Evolutionary conservation across 2,113 vertebrate species (phyloP).

Genomic region (Brachirus orientalis): DNA sequence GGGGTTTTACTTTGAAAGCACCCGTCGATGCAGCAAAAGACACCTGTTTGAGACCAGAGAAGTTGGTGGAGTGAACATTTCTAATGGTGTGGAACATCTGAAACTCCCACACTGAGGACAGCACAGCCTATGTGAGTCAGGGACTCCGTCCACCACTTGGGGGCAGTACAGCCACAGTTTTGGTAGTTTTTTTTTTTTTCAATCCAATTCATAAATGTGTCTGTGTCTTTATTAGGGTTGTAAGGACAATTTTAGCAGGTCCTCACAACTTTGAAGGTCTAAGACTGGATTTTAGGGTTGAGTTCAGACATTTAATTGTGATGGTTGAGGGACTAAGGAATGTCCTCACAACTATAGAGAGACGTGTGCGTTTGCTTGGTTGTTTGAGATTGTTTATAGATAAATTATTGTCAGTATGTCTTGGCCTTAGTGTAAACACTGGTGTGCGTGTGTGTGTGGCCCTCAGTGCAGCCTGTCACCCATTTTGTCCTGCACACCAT

Average conservation of each 20-base stretch:
- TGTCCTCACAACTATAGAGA: too few species aligned
- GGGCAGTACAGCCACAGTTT: slow-evolving; percentile 71
- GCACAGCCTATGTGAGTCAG: background rate
- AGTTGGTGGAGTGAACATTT: too few species aligned
- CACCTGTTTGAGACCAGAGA: too few species aligned
- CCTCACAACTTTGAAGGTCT: too few species aligned
- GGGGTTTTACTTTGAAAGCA: too few species aligned
- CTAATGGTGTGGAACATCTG: too few species aligned
- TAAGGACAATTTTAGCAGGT: too few species aligned
- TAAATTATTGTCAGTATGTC: slow-evolving; percentile 37
- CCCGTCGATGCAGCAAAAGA: too few species aligned
- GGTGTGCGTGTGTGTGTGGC: slow-evolving; percentile 61
- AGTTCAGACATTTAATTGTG: too few species aligned
- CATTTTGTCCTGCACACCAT: slow-evolving; percentile 50
- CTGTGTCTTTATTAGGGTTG: slow-evolving; percentile 4
- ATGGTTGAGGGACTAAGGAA: too few species aligned
- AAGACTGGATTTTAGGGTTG: too few species aligned
- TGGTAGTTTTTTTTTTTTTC: slow-evolving; percentile 1
- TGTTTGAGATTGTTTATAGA: background rate
- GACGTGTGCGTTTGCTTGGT: slow-evolving; percentile 29
- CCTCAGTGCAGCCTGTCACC: slow-evolving; percentile 41
- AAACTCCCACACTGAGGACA: background rate
- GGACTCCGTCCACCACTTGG: slow-evolving; percentile 46
- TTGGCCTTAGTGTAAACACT: slow-evolving; percentile 43
- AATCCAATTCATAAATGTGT: background rate